Percentiles rank a stretch among this genome's conserved stretches.
phyloP scores from a whole-genome alignment of 2,113 vertebrate species.

The Xiphias gladius region DNA sequence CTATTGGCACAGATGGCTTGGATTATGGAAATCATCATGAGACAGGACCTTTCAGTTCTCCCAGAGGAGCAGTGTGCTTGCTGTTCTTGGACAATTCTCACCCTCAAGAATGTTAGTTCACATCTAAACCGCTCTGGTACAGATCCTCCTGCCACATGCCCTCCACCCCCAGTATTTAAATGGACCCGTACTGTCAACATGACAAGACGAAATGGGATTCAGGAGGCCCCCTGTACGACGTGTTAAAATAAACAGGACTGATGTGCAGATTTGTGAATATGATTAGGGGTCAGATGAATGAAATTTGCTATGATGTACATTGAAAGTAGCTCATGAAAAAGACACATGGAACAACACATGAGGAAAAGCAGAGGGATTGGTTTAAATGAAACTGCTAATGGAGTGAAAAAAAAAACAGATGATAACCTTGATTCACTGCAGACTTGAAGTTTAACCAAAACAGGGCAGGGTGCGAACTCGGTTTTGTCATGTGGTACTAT shows the following conservation, averaged over 20 bases:
- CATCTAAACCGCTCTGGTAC: slow-evolving; percentile 50
- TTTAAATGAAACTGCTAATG: slow-evolving; percentile 66
- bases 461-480: not conserved
- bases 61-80: slow-evolving; percentile 77
- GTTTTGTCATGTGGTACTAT: slow-evolving; percentile 12
- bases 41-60: slow-evolving; percentile 74
- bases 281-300: slow-evolving; percentile 55
- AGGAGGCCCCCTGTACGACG: slow-evolving; percentile 34
- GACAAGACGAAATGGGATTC: slow-evolving; percentile 54
- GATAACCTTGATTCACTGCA: slow-evolving; percentile 44
- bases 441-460: slow-evolving; percentile 29
- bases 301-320: slow-evolving; percentile 57
- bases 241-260: slow-evolving; percentile 75
- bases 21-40: slow-evolving; percentile 81
- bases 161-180: slow-evolving; percentile 59
- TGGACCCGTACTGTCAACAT: slow-evolving; percentile 70
- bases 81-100: slow-evolving; percentile 82
- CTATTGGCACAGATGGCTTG: slow-evolving; percentile 86
- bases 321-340: slow-evolving; percentile 37
- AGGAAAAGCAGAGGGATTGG: slow-evolving; percentile 29
- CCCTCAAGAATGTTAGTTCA: slow-evolving; percentile 78
- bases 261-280: slow-evolving; percentile 69
- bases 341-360: slow-evolving; percentile 28
- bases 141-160: slow-evolving; percentile 40
- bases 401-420: slow-evolving; percentile 62